Evolutionary conservation across 2,888 invertebrate species (phyloP).

Genomic region (Malthinus seriepunctatus): DNA sequence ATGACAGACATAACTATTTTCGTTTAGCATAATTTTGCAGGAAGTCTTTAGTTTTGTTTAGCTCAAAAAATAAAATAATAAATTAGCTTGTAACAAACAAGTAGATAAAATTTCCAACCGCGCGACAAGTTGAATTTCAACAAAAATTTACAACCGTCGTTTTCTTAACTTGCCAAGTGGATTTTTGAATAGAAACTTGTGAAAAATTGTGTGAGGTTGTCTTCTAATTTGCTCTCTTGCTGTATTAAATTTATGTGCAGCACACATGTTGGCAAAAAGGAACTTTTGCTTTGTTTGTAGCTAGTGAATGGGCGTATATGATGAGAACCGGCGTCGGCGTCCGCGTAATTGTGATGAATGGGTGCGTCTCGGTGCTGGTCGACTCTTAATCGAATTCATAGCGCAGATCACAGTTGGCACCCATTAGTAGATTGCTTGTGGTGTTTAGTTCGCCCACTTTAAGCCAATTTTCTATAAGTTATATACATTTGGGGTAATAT

Average conservation of each 20-base stretch:
- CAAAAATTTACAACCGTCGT: conserved; percentile 11
- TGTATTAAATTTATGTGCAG: conserved; percentile 21
- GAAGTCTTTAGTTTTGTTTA: conserved; percentile 2
- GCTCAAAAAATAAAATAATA: background rate
- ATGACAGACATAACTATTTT: too few species aligned
- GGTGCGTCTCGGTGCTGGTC: conserved; percentile 38
- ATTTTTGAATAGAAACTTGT: conserved; percentile 9
- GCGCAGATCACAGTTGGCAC: conserved; percentile 39
- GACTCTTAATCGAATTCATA: conserved; percentile 44
- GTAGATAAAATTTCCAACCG: conserved; percentile 2
- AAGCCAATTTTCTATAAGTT: conserved; percentile 6
- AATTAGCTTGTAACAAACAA: background rate
- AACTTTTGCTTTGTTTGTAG: conserved; percentile 18
- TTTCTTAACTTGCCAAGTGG: conserved; percentile 7
- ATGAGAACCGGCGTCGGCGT: conserved; percentile 32
- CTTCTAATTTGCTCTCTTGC: conserved; percentile 12
- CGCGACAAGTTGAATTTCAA: background rate
- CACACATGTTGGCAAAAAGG: conserved; percentile 21
- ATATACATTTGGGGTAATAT: background rate
- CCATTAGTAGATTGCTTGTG: conserved; percentile 43
- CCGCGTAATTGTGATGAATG: conserved; percentile 40
- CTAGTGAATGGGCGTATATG: conserved; percentile 27
- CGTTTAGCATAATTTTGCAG: too few species aligned
- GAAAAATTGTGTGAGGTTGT: conserved; percentile 4
- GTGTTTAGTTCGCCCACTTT: conserved; percentile 13